A percentile compares a stretch with the other conserved stretches of the same genome.
Evolutionary conservation across 2,113 vertebrate genomes (phyloP).

Genomic region (Entosphenus tridentatus): DNA sequence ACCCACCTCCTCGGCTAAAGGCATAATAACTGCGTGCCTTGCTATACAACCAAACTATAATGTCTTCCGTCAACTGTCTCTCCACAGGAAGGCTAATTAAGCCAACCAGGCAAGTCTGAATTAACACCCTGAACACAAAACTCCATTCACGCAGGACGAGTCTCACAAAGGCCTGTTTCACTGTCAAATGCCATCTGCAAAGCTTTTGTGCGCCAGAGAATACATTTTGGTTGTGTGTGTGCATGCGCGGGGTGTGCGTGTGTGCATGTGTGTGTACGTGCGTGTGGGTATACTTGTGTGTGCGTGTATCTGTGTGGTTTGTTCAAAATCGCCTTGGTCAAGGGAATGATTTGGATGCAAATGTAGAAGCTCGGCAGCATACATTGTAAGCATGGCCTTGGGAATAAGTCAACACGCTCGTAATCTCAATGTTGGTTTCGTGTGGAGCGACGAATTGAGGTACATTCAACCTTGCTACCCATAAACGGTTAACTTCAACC

Average conservation of each 20-base stretch:
- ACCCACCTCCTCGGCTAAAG: neutral
- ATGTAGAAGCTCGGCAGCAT: too few species aligned
- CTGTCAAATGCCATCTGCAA: neutral
- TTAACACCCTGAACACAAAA: slow-evolving; percentile 6
- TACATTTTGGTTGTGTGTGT: neutral
- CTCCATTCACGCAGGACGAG: neutral
- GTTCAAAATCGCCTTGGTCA: too few species aligned
- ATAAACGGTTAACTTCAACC: too few species aligned
- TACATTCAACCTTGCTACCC: too few species aligned
- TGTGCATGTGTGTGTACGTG: neutral
- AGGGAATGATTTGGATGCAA: too few species aligned
- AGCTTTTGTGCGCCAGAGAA: slow-evolving; percentile 1
- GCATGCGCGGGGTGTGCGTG: neutral
- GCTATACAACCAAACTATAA: neutral
- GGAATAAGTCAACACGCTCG: too few species aligned
- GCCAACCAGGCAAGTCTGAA: slow-evolving; percentile 2
- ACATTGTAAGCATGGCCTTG: too few species aligned
- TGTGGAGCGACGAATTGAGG: too few species aligned
- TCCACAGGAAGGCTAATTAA: slow-evolving; percentile 5
- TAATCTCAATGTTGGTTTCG: too few species aligned
- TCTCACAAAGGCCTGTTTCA: neutral
- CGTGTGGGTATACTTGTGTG: neutral
- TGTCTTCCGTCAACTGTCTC: neutral
- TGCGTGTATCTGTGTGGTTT: neutral
- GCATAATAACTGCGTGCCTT: neutral